Percentiles rank a stretch among this genome's conserved stretches.
These are phyloP conservation scores for Otis tarda DNA, from an alignment of 2,113 vertebrate genomes.

Conservation along the genomic window DNA sequence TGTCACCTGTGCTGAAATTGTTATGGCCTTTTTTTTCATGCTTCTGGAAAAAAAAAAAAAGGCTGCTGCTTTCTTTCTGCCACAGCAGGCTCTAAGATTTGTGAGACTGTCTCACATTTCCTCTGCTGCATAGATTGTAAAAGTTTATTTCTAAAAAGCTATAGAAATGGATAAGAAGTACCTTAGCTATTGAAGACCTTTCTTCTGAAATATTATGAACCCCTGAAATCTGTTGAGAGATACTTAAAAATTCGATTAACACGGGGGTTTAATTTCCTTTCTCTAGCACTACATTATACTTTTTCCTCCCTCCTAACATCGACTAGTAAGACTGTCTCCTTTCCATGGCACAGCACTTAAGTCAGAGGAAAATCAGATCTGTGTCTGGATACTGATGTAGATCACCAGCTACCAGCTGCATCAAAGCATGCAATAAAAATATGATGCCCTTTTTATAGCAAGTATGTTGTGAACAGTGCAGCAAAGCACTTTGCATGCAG, in stretches of 20 bases:
- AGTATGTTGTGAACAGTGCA: background rate
- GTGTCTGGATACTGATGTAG: background rate
- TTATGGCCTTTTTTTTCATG: background rate
- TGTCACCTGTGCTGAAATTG: background rate
- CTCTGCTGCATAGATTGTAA: background rate
- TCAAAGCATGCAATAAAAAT: background rate
- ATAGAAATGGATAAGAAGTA: background rate
- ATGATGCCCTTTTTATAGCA: background rate
- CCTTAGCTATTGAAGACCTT: background rate
- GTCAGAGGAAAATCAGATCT: constrained; percentile 3
- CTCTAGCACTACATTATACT: background rate
- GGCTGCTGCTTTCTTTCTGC: background rate
- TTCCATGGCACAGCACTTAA: background rate
- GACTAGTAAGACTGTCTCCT: background rate
- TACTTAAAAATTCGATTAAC: background rate
- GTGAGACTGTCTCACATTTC: background rate
- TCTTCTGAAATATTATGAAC: background rate
- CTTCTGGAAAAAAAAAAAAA: background rate
- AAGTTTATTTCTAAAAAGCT: background rate
- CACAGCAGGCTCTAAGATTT: background rate
- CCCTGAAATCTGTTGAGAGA: background rate
- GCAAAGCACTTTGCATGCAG: background rate
- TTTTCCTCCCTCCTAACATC: background rate
- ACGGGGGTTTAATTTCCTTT: background rate
- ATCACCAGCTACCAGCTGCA: background rate